Evolutionary conservation across 2,888 invertebrate species (phyloP), one percentile per base, ranked within the genome.

Genomic region (Oscheius onirici): DNA sequence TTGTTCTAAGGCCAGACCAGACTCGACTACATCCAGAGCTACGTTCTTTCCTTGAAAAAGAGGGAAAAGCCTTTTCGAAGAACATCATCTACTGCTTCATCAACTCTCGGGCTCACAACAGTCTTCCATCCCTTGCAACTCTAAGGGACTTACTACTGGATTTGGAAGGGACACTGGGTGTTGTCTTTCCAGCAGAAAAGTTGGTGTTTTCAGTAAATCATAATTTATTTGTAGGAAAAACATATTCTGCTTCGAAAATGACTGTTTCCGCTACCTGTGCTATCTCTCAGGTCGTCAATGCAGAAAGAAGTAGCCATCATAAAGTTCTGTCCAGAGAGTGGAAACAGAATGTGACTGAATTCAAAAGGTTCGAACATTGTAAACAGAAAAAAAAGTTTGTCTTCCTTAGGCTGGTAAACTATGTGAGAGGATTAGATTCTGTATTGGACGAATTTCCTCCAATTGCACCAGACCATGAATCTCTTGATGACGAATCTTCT

Each of bases 11-110:
- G 49, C 68, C 82, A 3, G 78, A 81, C 63, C 26, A 68, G 15
- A 15, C 74, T 3, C 44, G 74, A 6, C 46, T 75, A 2, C 77
- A 71, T 6, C 46, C 63, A 11, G 34, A 43, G 1, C 78, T 83
- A 60, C 41, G 73, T 40, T 84, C 74, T 51, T 83, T 83, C 66
- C 66, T 83, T 52, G 69, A 74, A 15, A 75, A 84, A 57, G 44
- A 84, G 3, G 61, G 84, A 13, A 67, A 70, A 1, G 66, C 78
- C 40, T 65, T 83, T 44, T 75, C 69, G 15, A 55, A 74, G 24
- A 83, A 84, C 66, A 80, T 84, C 41, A 55, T 79, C 10, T 83
- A 84, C 51, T 58, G 70, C 22, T 83, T 84, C 68, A 84, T 84
- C 51, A 77, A 83, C 43, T 26, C 78, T 8, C 34, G 49, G 74